Evolutionary conservation across 2,888 invertebrate species (phyloP).

Genomic region (Melanophora roralis): DNA sequence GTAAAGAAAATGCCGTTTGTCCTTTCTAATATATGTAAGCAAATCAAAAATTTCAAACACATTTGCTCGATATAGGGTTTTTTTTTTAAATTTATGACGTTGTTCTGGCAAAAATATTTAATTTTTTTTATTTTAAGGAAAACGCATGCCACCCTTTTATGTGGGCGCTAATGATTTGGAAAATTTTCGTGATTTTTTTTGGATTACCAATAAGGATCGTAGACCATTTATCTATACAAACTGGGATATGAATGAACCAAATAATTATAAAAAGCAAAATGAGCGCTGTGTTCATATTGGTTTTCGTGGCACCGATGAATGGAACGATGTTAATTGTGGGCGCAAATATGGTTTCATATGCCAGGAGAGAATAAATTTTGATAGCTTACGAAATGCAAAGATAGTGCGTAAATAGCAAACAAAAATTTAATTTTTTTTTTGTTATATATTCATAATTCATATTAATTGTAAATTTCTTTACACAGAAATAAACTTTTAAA

Average conservation of each 20-base stretch:
- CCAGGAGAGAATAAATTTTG: slow-evolving; percentile 14
- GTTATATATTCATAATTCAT: no score
- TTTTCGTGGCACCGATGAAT: slow-evolving; percentile 44
- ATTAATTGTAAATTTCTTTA: no score
- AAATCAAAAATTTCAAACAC: no score
- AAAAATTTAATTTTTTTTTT: no score
- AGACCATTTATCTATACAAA: slow-evolving; percentile 34
- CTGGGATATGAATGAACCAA: slow-evolving; percentile 51
- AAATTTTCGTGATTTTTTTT: slow-evolving; percentile 30
- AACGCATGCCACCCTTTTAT: slow-evolving; percentile 44
- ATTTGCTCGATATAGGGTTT: no score
- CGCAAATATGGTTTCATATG: slow-evolving; percentile 59
- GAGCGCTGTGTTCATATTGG: slow-evolving; percentile 54
- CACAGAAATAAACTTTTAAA: no score
- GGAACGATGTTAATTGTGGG: slow-evolving; percentile 51
- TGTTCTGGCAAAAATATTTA: no score
- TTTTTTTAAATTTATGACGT: no score
- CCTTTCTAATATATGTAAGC: no score
- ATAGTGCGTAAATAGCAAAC: no score
- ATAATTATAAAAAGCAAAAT: slow-evolving; percentile 44
- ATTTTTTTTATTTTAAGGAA: no score
- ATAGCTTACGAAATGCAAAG: neutral
- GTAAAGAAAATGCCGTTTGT: neutral
- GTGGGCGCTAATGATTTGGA: slow-evolving; percentile 46
- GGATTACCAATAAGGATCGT: slow-evolving; percentile 7